Conservation (phyloP, 1,140 invertebrate genomes). For the Zaprionus taronus region DNA sequence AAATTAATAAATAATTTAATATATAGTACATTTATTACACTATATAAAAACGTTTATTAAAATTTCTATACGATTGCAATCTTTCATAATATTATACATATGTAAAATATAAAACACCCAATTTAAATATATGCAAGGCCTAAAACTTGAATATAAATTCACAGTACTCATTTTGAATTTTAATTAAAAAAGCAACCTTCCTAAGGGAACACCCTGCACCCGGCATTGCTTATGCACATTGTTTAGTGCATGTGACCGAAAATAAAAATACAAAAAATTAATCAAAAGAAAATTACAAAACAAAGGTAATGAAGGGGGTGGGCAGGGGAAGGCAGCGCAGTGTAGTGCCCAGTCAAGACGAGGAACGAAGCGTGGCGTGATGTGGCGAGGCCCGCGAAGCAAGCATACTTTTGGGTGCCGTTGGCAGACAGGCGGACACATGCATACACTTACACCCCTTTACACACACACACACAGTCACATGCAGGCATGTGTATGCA, state of each 20-base stretch:
- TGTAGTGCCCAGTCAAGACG: neutral
- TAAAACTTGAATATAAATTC: neutral
- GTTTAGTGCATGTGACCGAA: constrained; percentile 32
- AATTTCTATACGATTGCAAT: neutral
- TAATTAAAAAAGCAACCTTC: neutral
- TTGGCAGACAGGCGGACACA: constrained; percentile 13
- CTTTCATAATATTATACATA: too few species aligned
- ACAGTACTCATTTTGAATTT: neutral
- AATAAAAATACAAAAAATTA: constrained; percentile 55
- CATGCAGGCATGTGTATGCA: neutral
- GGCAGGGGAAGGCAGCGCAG: neutral
- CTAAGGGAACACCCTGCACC: constrained; percentile 26
- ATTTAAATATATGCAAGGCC: neutral
- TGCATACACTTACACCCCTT: neutral
- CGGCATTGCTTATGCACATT: constrained; percentile 16
- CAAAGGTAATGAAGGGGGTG: constrained; percentile 47
- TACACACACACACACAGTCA: constrained; percentile 5
- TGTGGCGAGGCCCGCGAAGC: constrained; percentile 17
- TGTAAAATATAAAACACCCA: neutral
- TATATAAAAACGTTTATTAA: too few species aligned
- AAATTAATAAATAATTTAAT: too few species aligned
- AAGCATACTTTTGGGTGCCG: constrained; percentile 40
- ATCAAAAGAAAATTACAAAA: constrained; percentile 74
- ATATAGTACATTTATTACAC: too few species aligned
- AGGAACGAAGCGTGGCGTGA: neutral